These are phyloP conservation scores for Mergus octosetaceus DNA, from an alignment of 2,797 vertebrate genomes.

Conservation along the genomic window DNA sequence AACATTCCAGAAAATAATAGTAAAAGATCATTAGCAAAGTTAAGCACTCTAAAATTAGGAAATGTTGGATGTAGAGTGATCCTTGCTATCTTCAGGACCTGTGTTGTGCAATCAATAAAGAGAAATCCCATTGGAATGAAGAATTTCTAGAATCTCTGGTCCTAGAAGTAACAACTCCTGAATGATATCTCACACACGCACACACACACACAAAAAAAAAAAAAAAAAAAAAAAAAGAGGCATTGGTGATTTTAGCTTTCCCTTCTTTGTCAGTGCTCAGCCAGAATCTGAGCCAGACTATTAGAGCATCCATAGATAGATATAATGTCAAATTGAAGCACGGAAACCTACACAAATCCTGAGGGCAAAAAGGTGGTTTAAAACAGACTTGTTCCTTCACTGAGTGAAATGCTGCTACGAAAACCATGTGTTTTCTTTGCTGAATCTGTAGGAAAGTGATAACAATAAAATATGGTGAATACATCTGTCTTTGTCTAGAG, in stretches of 20 bases:
- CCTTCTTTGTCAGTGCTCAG: background rate
- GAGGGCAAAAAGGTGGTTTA: background rate
- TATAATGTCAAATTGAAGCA: background rate
- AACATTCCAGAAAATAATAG: background rate
- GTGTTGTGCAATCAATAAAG: background rate
- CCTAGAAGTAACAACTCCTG: background rate
- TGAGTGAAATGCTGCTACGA: background rate
- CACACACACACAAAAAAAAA: too few species aligned
- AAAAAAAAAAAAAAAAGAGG: background rate
- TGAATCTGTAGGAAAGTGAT: background rate
- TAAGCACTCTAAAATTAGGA: background rate
- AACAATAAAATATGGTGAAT: accelerated
- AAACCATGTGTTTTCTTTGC: background rate
- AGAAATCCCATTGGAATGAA: background rate
- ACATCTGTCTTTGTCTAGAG: background rate
- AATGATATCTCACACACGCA: background rate
- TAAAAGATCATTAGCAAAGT: background rate
- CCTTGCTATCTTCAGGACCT: background rate
- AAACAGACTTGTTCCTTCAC: background rate
- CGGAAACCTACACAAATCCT: background rate
- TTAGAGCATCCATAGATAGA: background rate
- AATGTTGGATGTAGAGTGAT: background rate
- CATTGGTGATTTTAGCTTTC: background rate
- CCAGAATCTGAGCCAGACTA: background rate
- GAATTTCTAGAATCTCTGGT: background rate